phyloP scores from a whole-genome alignment of 1,140 invertebrate genomes.

The Asobara japonica region DNA sequence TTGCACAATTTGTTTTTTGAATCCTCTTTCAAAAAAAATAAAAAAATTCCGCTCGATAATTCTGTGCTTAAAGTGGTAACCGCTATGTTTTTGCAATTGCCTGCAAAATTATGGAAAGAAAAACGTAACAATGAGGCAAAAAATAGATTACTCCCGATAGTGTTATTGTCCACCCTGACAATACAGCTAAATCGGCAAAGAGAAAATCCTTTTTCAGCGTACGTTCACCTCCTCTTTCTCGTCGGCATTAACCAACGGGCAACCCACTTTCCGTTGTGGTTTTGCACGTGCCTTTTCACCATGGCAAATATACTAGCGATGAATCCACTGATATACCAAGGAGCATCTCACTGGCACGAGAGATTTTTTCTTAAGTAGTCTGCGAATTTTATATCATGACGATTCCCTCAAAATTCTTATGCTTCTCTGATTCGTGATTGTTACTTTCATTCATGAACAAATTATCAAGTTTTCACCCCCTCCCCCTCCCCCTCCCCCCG shows the following conservation, averaged over 20 bases:
- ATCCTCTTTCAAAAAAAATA: no score
- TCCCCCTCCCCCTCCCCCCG: no score
- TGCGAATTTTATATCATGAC: neutral
- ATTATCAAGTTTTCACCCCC: no score
- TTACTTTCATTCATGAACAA: neutral
- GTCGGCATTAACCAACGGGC: constrained; percentile 46
- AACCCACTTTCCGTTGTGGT: constrained; percentile 59
- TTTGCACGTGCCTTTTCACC: constrained; percentile 51
- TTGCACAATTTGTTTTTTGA: no score
- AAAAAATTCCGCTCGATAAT: neutral
- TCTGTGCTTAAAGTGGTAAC: neutral
- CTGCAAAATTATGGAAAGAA: neutral
- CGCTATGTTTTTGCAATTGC: neutral
- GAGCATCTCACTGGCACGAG: neutral
- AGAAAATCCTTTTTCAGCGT: constrained; percentile 62
- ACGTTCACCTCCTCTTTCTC: constrained; percentile 51
- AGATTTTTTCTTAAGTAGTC: neutral
- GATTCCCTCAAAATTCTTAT: neutral
- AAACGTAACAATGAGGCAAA: neutral
- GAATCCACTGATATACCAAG: neutral
- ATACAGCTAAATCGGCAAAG: constrained; percentile 56
- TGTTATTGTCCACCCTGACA: constrained; percentile 23
- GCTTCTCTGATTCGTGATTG: neutral
- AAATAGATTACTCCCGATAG: neutral
- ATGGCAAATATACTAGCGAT: constrained; percentile 15